Conservation (phyloP, 2,797 vertebrate genomes). For the Pitangus sulphuratus region DNA sequence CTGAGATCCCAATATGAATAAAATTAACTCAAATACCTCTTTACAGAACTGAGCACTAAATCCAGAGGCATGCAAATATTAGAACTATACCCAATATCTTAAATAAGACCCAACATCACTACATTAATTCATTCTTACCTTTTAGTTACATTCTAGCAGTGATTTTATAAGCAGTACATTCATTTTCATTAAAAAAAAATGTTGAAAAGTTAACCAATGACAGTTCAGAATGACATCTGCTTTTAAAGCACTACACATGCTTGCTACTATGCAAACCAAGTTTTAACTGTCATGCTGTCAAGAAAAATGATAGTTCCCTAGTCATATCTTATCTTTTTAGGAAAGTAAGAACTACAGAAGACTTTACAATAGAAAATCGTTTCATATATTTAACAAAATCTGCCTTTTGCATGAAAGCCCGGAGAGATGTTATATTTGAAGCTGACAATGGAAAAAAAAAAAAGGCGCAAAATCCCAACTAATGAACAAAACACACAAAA, state of each 20-base stretch:
- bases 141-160: not conserved
- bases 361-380: not conserved
- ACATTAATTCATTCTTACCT: not conserved
- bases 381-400: conserved; percentile 10
- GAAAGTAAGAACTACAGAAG: not conserved
- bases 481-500: not conserved
- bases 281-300: conserved; percentile 28
- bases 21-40: not conserved
- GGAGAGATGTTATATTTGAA: not conserved
- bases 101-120: not conserved
- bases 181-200: not conserved
- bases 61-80: not conserved
- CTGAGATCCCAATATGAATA: not conserved
- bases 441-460: not conserved
- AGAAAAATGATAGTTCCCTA: not conserved
- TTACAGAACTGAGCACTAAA: not conserved
- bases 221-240: not conserved
- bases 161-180: not conserved
- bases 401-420: not conserved
- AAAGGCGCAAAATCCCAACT: not conserved
- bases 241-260: not conserved
- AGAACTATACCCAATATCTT: not conserved
- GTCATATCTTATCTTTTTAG: not conserved
- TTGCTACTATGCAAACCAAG: not conserved
- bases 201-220: not conserved